These are phyloP conservation scores for Agonopterix arenella DNA, from an alignment of 2,888 invertebrate genomes.

Conservation along the genomic window DNA sequence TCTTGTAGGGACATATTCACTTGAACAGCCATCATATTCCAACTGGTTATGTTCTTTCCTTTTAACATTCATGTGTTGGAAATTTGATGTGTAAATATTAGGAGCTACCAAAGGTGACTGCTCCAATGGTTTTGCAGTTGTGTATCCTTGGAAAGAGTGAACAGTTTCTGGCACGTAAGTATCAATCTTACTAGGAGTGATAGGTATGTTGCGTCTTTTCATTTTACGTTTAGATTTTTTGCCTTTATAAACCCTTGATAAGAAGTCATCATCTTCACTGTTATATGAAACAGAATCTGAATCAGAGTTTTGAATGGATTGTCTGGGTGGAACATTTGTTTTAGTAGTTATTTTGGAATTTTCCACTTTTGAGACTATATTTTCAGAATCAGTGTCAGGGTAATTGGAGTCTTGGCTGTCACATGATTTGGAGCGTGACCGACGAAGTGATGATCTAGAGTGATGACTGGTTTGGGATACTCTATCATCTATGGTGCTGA, in stretches of 20 bases:
- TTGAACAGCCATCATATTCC: conserved; percentile 52
- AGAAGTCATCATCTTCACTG: conserved; percentile 61
- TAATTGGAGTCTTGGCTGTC: conserved; percentile 53
- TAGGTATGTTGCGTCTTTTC: conserved; percentile 29
- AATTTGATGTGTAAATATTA: conserved; percentile 57
- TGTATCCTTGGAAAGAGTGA: conserved; percentile 46
- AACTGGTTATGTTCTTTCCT: conserved; percentile 25
- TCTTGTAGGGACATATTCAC: conserved; percentile 69
- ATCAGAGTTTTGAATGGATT: conserved; percentile 34
- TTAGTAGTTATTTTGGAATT: not conserved
- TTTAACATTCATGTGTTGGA: conserved; percentile 52
- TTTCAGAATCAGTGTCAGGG: conserved; percentile 48
- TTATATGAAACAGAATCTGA: conserved; percentile 60
- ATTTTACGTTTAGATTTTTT: conserved; percentile 44
- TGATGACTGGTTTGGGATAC: conserved; percentile 34
- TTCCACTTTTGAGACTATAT: conserved; percentile 16
- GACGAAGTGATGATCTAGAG: conserved; percentile 37
- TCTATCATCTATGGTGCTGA: conserved; percentile 35
- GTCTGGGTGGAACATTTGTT: conserved; percentile 4
- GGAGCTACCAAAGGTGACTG: conserved; percentile 55
- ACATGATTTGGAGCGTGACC: conserved; percentile 48
- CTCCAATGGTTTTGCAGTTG: conserved; percentile 42
- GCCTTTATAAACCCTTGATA: conserved; percentile 53
- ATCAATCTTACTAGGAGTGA: conserved; percentile 6
- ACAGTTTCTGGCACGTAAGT: conserved; percentile 29